Percentiles rank a stretch among this genome's conserved stretches.
Conservation (phyloP, 1,140 invertebrate species). For the Lerema accius region DNA sequence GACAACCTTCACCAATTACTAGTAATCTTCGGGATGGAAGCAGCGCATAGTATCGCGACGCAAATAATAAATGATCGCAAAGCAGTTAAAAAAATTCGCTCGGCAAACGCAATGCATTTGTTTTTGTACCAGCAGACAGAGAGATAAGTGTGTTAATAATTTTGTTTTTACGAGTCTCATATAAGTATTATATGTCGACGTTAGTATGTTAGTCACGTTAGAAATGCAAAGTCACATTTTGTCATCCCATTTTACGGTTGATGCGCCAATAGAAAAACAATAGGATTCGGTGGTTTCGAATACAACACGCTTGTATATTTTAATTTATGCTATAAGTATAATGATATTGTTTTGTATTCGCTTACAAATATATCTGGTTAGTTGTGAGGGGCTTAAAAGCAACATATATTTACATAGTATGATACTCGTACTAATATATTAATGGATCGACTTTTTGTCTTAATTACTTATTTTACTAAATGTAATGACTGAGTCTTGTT, state of each 20-base stretch:
- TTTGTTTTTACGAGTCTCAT: background rate
- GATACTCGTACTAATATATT: no score
- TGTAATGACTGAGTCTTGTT: no score
- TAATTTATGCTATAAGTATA: background rate
- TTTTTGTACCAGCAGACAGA: background rate
- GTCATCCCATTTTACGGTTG: conserved; percentile 1
- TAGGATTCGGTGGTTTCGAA: conserved; percentile 2
- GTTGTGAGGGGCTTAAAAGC: background rate
- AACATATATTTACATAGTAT: no score
- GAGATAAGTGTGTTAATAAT: background rate
- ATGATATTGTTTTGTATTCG: background rate
- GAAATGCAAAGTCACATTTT: background rate
- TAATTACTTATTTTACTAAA: no score
- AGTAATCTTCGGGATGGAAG: background rate
- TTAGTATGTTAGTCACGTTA: background rate
- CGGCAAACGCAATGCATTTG: background rate
- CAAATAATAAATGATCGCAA: conserved; percentile 10
- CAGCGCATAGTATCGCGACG: conserved; percentile 37
- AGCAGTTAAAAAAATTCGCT: background rate
- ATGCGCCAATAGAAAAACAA: conserved; percentile 1
- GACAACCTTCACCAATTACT: no score
- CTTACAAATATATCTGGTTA: background rate
- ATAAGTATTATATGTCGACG: background rate
- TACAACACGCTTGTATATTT: background rate
- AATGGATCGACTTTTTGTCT: no score